A percentile compares a stretch with the other conserved stretches of the same genome.
Conservation (phyloP, 2,113 vertebrate genomes). For the Ptilorrhoa leucosticta region DNA sequence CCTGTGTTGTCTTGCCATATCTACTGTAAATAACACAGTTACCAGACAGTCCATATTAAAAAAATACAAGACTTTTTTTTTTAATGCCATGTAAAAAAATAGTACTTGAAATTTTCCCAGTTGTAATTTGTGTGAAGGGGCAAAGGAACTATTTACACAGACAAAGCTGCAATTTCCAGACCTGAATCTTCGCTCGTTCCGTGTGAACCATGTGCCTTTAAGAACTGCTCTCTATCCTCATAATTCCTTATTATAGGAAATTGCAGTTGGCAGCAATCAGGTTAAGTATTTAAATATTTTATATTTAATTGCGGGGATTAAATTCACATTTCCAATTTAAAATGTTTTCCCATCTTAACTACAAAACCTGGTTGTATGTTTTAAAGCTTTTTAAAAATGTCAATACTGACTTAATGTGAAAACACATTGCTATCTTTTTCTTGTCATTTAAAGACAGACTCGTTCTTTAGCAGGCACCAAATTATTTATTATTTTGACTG, state of each 20-base stretch:
- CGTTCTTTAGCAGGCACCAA: not conserved
- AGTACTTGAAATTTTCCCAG: not conserved
- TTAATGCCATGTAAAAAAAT: not conserved
- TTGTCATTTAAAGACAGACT: not conserved
- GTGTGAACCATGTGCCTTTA: not conserved
- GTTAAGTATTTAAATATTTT: slow-evolving; percentile 41
- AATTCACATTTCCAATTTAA: slow-evolving; percentile 35
- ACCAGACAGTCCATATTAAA: not conserved
- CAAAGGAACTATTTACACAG: not conserved
- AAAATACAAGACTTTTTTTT: not conserved
- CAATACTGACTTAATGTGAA: not conserved
- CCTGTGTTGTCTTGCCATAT: not conserved
- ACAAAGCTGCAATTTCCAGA: not conserved
- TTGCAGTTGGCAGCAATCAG: slow-evolving; percentile 37
- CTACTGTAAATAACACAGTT: not conserved
- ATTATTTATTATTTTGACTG: not conserved
- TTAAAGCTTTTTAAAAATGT: not conserved
- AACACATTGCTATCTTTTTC: not conserved
- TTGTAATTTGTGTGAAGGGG: not conserved
- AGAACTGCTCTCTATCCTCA: not conserved
- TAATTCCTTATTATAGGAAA: slow-evolving; percentile 36
- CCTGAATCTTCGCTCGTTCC: not conserved
- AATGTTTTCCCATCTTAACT: slow-evolving; percentile 33
- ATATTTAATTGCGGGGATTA: slow-evolving; percentile 18
- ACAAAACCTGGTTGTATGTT: not conserved